Base-by-base conservation (phyloP, 2,888 invertebrate genomes). In the Sturmia bella region DNA sequence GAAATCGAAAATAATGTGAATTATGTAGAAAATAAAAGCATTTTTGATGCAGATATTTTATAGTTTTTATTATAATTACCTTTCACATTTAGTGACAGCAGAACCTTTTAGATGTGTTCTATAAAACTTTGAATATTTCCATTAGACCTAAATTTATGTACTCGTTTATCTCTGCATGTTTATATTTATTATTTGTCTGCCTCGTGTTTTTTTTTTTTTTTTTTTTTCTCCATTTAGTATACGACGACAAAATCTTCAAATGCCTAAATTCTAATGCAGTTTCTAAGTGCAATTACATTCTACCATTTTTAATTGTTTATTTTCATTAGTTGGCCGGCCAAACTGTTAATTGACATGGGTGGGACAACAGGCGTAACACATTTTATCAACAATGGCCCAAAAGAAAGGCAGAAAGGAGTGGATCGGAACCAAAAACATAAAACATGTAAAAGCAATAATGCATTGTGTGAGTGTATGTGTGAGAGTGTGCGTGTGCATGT, bases 321-420 rank as follows among this genome's bases (percentile, higher is more conserved):
- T 61, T 69, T 45, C 52, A 76, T 69, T 54, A 39, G 39, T 45
- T 41, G 52, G 2, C 11, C 37, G 59, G 19, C 21, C 68, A n/a
- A 59, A 61, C 43, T 69, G 64, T 70, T 79, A 78, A 66, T 78
- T 78, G 64, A 59, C 57, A 72, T 66, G 78, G 78, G 78, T 45
- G 72, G 72, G 21, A 43, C 52, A 59, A 13, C n/a, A 52, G 78
- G 78, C 78, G 78, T 79, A 66, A 73, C 57, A 37, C 72, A 59
- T 74, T 74, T 66, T 32, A 59, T 59, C 72, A 79, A 70, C 50
- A 78, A 52, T 66, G 32, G 48, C 13, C 32, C 41, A 13, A 32
- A 52, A 17, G 52, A 61, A 43, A n/a, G 50, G 39, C 21, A 59
- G n/a, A 15, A 70, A 59, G 48, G n/a, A 24, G 59, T 32, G 41